phyloP scores from a whole-genome alignment of 1,140 invertebrate genomes.

The Hycleus cichorii region DNA sequence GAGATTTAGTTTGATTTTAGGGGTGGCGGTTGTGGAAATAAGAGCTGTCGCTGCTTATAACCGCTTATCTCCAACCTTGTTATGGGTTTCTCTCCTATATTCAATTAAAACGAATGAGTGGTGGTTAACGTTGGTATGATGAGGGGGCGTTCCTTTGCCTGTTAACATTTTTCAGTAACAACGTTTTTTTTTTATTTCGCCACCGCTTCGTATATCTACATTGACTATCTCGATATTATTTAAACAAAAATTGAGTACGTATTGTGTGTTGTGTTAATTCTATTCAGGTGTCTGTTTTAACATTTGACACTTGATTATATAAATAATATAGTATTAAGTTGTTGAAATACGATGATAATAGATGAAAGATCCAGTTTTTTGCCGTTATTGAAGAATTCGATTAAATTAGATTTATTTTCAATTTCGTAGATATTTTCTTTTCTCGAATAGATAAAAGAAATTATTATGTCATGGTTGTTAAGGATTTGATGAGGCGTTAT shows the following conservation, averaged over 20 bases:
- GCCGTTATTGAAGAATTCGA: constrained; percentile 1
- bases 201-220: too few species aligned
- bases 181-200: constrained; percentile 18
- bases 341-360: constrained; percentile 9
- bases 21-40: background rate
- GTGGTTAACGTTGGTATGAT: constrained; percentile 26
- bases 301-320: constrained; percentile 15
- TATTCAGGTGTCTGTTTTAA: constrained; percentile 21
- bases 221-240: background rate
- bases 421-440: background rate
- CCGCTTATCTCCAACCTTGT: constrained; percentile 16
- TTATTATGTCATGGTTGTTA: constrained; percentile 10
- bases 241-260: constrained; percentile 27
- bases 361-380: too few species aligned
- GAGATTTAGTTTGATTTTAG: too few species aligned
- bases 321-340: constrained; percentile 18
- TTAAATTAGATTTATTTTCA: constrained; percentile 16
- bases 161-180: constrained; percentile 29
- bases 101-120: constrained; percentile 35
- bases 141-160: constrained; percentile 23
- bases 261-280: constrained; percentile 17
- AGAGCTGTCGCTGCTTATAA: background rate
- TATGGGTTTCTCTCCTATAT: constrained; percentile 15
- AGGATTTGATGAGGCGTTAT: constrained; percentile 7
- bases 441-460: constrained; percentile 1